Evolutionary conservation across 2,797 vertebrate species (phyloP), one percentile per base, ranked within the genome.

Genomic region (Austrolebias charrua): DNA sequence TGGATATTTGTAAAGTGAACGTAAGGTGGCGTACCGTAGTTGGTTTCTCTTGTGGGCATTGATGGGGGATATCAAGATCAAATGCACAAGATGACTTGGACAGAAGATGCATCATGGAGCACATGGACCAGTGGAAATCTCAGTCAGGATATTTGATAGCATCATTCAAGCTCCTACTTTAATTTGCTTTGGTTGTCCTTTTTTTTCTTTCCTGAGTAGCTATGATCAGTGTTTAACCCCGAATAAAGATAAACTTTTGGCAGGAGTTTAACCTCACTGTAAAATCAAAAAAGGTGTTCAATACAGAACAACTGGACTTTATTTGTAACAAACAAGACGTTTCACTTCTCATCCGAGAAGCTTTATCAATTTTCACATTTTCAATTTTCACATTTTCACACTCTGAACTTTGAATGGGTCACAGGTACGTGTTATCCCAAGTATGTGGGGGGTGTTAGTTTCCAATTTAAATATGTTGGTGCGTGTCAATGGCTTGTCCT

Each of bases 241-340:
- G 58, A 78, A 71, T 61, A 59, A 67, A 60, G 38, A 28, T 20
- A 42, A 58, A 73, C 40, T 43, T 59, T 48, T 83, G 72, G 67
- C 73, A 66, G 42, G 20, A 55, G 65, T 50, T 60, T 40, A 56
- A 69, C 65, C 66, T 60, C 75, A n/a, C n/a, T n/a, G n/a, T n/a
- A n/a, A n/a, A n/a, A n/a, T n/a, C n/a, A n/a, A n/a, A n/a, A n/a
- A n/a, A n/a, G n/a, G n/a, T n/a, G n/a, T n/a, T n/a, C n/a, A n/a
- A n/a, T n/a, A n/a, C n/a, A n/a, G n/a, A n/a, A n/a, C n/a, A n/a
- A n/a, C n/a, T n/a, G n/a, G n/a, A n/a, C n/a, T n/a, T n/a, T n/a
- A n/a, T n/a, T n/a, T n/a, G n/a, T n/a, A n/a, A n/a, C n/a, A n/a
- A n/a, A n/a, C n/a, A n/a, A n/a, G n/a, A n/a, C n/a, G n/a, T n/a